Conservation (phyloP, 2,797 vertebrate genomes). For the Phataginus tricuspis region DNA sequence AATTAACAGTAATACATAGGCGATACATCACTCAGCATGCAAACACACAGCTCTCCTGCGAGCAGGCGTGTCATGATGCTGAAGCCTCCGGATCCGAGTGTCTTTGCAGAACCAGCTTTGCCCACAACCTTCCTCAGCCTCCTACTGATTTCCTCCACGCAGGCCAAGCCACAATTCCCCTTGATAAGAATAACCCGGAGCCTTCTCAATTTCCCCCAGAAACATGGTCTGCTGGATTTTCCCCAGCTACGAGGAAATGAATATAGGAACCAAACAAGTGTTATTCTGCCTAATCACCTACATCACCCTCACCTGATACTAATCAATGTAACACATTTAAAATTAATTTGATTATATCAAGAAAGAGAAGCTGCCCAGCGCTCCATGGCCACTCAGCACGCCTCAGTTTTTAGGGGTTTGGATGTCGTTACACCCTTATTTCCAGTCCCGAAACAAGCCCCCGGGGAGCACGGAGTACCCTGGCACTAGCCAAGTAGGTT, state of each 20-base stretch:
- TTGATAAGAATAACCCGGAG: background rate
- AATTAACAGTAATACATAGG: background rate
- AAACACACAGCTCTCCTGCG: background rate
- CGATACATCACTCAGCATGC: background rate
- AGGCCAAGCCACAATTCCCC: background rate
- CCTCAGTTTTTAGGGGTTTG: background rate
- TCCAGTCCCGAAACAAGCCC: background rate
- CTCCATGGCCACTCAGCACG: background rate
- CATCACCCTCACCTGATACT: background rate
- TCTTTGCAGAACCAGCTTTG: fast-evolving
- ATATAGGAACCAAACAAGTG: conserved; percentile 16
- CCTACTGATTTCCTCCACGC: background rate
- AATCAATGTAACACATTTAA: conserved; percentile 25
- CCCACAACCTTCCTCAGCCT: background rate
- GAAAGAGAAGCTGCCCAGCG: background rate
- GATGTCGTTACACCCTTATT: background rate
- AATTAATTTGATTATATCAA: background rate
- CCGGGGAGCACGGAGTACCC: background rate
- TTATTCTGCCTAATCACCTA: background rate
- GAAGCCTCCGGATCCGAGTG: background rate
- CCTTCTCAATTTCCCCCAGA: conserved; percentile 55
- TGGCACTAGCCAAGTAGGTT: background rate
- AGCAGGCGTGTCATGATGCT: background rate
- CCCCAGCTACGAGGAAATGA: conserved; percentile 28
- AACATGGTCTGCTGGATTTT: background rate